Conservation (phyloP, 2,113 vertebrate genomes). For the Ailuropoda melanoleuca region DNA sequence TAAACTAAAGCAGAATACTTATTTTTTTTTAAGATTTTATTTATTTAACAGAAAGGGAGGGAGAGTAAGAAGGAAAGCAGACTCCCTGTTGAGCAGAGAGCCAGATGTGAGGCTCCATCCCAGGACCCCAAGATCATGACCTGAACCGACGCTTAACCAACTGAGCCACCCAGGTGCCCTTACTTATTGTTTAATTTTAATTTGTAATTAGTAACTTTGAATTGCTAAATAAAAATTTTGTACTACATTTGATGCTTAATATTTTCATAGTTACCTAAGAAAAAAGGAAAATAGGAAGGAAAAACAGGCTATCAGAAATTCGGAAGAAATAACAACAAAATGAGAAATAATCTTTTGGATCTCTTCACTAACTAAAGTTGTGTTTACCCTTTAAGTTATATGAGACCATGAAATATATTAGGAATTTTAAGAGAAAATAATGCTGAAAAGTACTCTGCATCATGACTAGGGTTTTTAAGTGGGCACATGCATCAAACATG, state of each 20-base stretch:
- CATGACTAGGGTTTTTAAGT: background rate
- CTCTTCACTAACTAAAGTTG: background rate
- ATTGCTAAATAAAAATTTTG: background rate
- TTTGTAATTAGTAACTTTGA: background rate
- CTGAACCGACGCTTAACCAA: background rate
- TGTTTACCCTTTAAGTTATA: constrained; percentile 15
- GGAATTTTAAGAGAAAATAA: constrained; percentile 21
- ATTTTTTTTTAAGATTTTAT: background rate
- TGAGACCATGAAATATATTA: background rate
- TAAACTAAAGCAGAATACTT: background rate
- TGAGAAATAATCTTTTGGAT: background rate
- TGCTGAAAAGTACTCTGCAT: background rate
- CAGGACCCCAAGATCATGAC: background rate
- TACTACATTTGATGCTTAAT: background rate
- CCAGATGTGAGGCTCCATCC: background rate
- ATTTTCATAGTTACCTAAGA: background rate
- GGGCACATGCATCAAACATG: background rate
- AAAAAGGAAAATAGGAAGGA: background rate
- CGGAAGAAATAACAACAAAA: background rate
- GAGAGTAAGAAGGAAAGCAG: too few relatives aligned
- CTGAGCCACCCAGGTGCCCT: background rate
- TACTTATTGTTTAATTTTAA: background rate
- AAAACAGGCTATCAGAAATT: background rate
- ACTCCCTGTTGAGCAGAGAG: background rate
- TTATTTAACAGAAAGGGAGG: too few relatives aligned